A percentile compares a stretch with the other conserved stretches of the same genome.
Conservation (phyloP, 2,888 invertebrate genomes). For the Drosophila bunnanda region DNA sequence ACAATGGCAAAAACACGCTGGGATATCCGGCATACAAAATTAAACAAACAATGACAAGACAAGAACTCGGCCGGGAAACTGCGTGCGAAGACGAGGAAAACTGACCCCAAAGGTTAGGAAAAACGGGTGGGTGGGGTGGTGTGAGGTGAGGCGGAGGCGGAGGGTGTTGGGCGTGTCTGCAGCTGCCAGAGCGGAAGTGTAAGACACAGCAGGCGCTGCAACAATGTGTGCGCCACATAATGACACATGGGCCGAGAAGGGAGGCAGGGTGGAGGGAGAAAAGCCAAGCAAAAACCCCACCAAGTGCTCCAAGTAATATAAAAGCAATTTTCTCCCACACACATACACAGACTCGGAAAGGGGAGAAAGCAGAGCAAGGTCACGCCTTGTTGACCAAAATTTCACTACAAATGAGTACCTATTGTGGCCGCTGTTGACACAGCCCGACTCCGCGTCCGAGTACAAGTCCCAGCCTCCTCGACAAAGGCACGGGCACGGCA, state of each 20-base stretch:
- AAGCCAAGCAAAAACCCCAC: slow-evolving; percentile 24
- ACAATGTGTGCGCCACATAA: slow-evolving; percentile 60
- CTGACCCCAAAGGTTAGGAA: slow-evolving; percentile 56
- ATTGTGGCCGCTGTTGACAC: slow-evolving; percentile 48
- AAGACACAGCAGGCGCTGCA: slow-evolving; percentile 67
- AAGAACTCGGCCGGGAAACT: slow-evolving; percentile 57
- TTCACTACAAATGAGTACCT: slow-evolving; percentile 57
- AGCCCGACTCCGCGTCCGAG: slow-evolving; percentile 30
- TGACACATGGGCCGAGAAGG: slow-evolving; percentile 47
- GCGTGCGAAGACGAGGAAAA: slow-evolving; percentile 47
- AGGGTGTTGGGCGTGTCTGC: slow-evolving; percentile 50
- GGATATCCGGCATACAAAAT: slow-evolving; percentile 79
- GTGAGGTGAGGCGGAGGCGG: background rate
- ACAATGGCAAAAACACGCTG: slow-evolving; percentile 74
- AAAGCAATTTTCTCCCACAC: slow-evolving; percentile 55
- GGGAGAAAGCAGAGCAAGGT: slow-evolving; percentile 56
- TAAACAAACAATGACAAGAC: slow-evolving; percentile 80
- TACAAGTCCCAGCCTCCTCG: slow-evolving; percentile 16
- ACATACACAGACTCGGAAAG: slow-evolving; percentile 6
- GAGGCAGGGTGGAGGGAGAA: slow-evolving; percentile 3
- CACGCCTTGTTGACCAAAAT: slow-evolving; percentile 65
- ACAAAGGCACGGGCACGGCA: slow-evolving; percentile 44
- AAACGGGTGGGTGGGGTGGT: slow-evolving; percentile 1
- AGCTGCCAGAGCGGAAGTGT: slow-evolving; percentile 67
- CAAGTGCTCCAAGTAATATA: slow-evolving; percentile 52